Evolutionary conservation across 2,113 vertebrate species (phyloP).

Genomic region (Sprattus sprattus): DNA sequence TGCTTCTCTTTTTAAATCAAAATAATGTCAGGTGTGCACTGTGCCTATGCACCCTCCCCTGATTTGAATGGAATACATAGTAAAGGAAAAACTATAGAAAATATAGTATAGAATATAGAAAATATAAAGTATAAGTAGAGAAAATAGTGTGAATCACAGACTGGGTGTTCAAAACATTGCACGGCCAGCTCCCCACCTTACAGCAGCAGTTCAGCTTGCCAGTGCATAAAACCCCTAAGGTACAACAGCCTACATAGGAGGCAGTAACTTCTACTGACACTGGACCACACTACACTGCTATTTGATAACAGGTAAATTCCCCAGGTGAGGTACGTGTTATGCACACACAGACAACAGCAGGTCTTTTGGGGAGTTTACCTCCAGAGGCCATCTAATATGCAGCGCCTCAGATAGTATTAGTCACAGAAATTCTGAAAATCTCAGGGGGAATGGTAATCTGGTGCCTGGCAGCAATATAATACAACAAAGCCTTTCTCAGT

Average conservation of each 20-base stretch:
- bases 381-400: neutral
- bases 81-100: too few species aligned
- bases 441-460: neutral
- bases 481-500: neutral
- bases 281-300: neutral
- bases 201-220: neutral
- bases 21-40: too few species aligned
- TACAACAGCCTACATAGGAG: neutral
- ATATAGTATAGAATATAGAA: neutral
- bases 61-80: too few species aligned
- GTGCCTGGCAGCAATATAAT: neutral
- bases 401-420: neutral
- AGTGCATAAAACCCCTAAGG: neutral
- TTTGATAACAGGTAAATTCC: neutral
- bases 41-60: too few species aligned
- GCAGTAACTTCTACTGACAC: constrained; percentile 8
- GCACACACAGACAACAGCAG: neutral
- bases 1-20: too few species aligned
- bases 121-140: neutral
- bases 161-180: neutral
- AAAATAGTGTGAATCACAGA: neutral
- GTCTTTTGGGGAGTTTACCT: neutral
- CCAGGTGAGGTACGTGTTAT: neutral
- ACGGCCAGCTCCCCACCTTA: neutral
- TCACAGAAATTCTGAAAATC: constrained; percentile 5